Evolutionary conservation across 2,888 invertebrate species (phyloP), one percentile per base, ranked within the genome.

Genomic region (Sympetrum striolatum): DNA sequence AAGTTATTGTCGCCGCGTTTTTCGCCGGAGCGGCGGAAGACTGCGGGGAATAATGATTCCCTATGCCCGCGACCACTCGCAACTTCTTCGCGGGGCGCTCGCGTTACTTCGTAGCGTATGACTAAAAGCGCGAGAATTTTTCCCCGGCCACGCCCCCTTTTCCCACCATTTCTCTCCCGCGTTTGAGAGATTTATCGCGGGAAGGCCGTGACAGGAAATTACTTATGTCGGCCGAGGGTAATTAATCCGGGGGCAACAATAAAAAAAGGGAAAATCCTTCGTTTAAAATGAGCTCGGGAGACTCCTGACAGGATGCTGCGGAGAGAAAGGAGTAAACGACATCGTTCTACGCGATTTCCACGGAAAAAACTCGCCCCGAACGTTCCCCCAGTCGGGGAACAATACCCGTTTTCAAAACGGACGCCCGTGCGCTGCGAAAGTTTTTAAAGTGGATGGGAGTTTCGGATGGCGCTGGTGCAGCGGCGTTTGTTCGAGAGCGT

Each of bases 131-230:
- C 53, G 31, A 58, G 35, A 53, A 82, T n/a, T 60, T 53, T 81
- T 81, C 14, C 81, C 31, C 35, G 81, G 15, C 14, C 15, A 53
- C 81, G 22, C 12, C 81, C 44, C 81, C 53, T 53, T 48, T 81
- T 53, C 15, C 25, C 2, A 25, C 31, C 73, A 3, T 73, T 73
- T 73, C 22, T 73, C 31, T 12, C 25, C 73, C 73, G 73, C 8
- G 58, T 82, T 82, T 58, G 82, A 15, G 58, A 35, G 60, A 86
- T 60, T 86, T 60, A 86, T 60, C 37, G 86, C 60, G 58, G 37
- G 60, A 86, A 73, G 25, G 73, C 73, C 73, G 86, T 60, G 12
- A 60, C 86, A 60, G 86, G 86, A 86, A 86, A 86, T 86, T 86
- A 82, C 82, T 82, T 53, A 82, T 31, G n/a, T 53, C 25, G 53